Conservation (phyloP, 2,888 invertebrate genomes). For the Morpho helenor region DNA sequence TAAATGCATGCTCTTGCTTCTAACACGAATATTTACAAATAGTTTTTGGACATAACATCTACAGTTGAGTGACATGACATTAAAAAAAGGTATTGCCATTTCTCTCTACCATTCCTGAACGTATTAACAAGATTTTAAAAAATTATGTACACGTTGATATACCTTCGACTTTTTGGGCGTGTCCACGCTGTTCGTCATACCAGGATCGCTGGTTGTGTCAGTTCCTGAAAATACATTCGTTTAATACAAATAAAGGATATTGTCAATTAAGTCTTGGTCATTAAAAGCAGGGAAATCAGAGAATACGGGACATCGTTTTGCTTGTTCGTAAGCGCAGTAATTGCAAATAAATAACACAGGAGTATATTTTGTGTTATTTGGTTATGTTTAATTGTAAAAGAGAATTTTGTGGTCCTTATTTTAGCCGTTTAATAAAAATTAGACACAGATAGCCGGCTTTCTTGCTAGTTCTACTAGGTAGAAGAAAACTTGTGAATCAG, state of each 20-base stretch:
- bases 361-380: no score
- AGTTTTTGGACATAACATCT: constrained; percentile 51
- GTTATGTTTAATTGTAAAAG: no score
- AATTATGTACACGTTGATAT: constrained; percentile 25
- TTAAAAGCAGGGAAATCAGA: no score
- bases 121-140: constrained; percentile 25
- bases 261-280: background rate
- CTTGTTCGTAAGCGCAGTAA: no score
- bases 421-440: no score
- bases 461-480: no score
- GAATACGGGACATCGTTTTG: no score
- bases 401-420: no score
- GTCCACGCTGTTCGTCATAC: constrained; percentile 67
- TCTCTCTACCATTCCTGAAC: constrained; percentile 51
- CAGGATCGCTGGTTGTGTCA: constrained; percentile 71
- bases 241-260: background rate
- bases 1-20: constrained; percentile 46
- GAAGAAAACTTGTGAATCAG: no score
- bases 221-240: constrained; percentile 52
- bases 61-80: constrained; percentile 30
- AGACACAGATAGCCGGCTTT: no score
- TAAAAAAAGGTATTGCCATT: constrained; percentile 19
- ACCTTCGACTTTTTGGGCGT: constrained; percentile 73
- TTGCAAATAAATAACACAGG: no score
- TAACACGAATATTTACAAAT: constrained; percentile 62